phyloP scores from a whole-genome alignment of 2,888 invertebrate genomes.

The Ethmia dodecea region DNA sequence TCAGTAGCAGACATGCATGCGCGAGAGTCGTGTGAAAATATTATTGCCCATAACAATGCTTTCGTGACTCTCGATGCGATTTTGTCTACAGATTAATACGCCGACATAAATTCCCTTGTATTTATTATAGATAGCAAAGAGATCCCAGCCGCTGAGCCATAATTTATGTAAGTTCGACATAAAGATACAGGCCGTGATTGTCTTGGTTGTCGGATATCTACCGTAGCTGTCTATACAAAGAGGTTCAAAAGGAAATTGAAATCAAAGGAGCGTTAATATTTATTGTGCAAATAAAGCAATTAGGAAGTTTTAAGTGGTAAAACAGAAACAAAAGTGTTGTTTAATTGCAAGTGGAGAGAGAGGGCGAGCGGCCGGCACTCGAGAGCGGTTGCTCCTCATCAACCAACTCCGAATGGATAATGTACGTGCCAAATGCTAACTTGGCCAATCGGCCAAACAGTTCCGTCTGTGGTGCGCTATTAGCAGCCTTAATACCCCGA shows the following conservation, averaged over 20 bases:
- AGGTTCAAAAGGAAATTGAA: not conserved
- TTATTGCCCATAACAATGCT: slow-evolving; percentile 58
- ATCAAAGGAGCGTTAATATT: not conserved
- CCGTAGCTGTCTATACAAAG: not conserved
- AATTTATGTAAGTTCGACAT: slow-evolving; percentile 26
- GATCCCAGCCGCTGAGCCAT: slow-evolving; percentile 24
- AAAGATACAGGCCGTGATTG: slow-evolving; percentile 21
- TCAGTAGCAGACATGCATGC: slow-evolving; percentile 43
- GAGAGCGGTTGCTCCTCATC: slow-evolving; percentile 30
- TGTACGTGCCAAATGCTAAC: slow-evolving; percentile 68
- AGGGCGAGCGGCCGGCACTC: slow-evolving; percentile 25
- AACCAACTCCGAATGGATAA: slow-evolving; percentile 48
- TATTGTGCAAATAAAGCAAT: slow-evolving; percentile 27
- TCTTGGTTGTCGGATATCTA: slow-evolving; percentile 16
- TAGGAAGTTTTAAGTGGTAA: slow-evolving; percentile 29
- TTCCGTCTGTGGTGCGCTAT: slow-evolving; percentile 43
- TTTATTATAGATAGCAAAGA: slow-evolving; percentile 60
- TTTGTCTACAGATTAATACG: slow-evolving; percentile 60
- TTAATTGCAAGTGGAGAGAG: slow-evolving; percentile 41
- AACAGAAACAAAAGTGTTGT: slow-evolving; percentile 34
- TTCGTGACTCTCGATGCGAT: slow-evolving; percentile 66
- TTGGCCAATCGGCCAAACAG: slow-evolving; percentile 51
- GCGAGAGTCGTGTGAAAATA: slow-evolving; percentile 58
- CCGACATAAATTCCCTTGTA: slow-evolving; percentile 67
- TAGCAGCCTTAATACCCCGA: slow-evolving; percentile 22